phyloP scores from a whole-genome alignment of 1,140 invertebrate species.

The Heterodera schachtii region DNA sequence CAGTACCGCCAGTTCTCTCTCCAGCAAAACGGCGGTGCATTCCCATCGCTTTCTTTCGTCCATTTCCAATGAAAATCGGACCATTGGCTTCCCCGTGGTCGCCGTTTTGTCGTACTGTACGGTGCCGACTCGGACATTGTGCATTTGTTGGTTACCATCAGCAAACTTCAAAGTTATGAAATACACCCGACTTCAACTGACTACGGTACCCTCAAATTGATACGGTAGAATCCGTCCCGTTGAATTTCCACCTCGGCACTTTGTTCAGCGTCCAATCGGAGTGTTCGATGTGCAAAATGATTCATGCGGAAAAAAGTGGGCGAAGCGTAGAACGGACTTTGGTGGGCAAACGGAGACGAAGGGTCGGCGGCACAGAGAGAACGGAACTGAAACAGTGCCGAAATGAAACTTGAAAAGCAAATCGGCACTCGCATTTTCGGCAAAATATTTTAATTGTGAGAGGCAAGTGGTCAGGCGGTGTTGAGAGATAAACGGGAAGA shows the following conservation, averaged over 20 bases:
- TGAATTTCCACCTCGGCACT: not conserved
- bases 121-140: not conserved
- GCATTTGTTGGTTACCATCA: not conserved
- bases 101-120: not conserved
- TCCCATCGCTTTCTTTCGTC: conserved; percentile 26
- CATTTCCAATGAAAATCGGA: conserved; percentile 28
- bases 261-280: not conserved
- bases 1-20: conserved; percentile 22
- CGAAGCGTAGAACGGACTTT: conserved; percentile 12
- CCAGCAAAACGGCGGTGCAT: conserved; percentile 30
- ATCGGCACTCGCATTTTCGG: no score
- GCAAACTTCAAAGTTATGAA: not conserved
- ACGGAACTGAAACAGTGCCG: conserved; percentile 5
- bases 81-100: not conserved
- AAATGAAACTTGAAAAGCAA: no score
- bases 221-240: not conserved
- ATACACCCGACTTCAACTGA: not conserved
- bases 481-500: no score
- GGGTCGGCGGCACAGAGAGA: not conserved
- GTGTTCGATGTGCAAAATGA: conserved; percentile 8
- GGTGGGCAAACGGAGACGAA: not conserved
- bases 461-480: no score
- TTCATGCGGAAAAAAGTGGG: conserved; percentile 23
- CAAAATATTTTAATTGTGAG: no score
- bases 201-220: not conserved